phyloP scores from a whole-genome alignment of 2,888 invertebrate species.

The Paralinhomoeus sp. region DNA sequence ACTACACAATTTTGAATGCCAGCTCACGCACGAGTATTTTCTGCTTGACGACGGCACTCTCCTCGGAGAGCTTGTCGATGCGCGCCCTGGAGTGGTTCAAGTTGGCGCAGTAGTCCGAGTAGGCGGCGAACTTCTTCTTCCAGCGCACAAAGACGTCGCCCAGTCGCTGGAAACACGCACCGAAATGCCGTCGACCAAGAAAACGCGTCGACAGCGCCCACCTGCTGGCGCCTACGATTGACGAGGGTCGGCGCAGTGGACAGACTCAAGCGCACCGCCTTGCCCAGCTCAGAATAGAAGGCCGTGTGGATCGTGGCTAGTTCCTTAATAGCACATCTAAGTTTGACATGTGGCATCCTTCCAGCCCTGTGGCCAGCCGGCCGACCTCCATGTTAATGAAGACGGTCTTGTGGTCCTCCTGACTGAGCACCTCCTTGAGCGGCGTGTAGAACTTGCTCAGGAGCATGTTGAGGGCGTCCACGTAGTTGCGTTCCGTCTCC shows the following conservation, averaged over 20 bases:
- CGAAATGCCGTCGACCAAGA: not conserved
- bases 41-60: slow-evolving; percentile 41
- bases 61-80: slow-evolving; percentile 50
- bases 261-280: slow-evolving; percentile 32
- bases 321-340: slow-evolving; percentile 37
- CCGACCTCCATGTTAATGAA: slow-evolving; percentile 80
- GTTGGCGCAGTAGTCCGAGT: slow-evolving; percentile 86
- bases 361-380: too few species aligned
- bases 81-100: slow-evolving; percentile 63
- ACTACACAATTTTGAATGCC: not conserved
- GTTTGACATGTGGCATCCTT: not conserved
- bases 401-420: slow-evolving; percentile 51
- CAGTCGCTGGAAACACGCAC: slow-evolving; percentile 26
- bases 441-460: slow-evolving; percentile 29
- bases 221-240: too few species aligned
- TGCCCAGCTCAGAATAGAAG: slow-evolving; percentile 53
- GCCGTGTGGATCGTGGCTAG: slow-evolving; percentile 61
- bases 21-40: slow-evolving; percentile 40
- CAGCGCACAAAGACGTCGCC: slow-evolving; percentile 65
- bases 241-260: too few species aligned
- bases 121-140: slow-evolving; percentile 68
- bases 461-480: slow-evolving; percentile 51
- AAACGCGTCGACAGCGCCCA: too few species aligned
- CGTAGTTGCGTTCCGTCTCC: slow-evolving; percentile 88
- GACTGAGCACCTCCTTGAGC: slow-evolving; percentile 43